Percentiles rank a stretch among this genome's conserved stretches.
Conservation (phyloP, 2,797 vertebrate species). For the Acomys russatus region DNA sequence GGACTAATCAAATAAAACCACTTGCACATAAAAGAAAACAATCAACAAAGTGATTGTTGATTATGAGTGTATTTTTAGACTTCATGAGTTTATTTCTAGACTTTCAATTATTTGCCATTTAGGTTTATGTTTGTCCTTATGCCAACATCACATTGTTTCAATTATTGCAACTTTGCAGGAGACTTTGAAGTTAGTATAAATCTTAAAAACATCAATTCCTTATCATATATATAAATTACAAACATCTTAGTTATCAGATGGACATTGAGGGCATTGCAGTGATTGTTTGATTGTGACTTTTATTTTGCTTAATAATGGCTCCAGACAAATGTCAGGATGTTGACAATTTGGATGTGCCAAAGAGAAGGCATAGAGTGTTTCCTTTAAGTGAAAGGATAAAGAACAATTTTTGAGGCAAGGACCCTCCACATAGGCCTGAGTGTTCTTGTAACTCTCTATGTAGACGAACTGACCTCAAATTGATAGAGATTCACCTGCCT, state of each 20-base stretch:
- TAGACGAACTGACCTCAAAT: background rate
- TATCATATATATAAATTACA: background rate
- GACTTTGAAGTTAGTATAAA: background rate
- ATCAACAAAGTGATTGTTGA: background rate
- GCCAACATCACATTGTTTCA: background rate
- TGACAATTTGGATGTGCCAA: background rate
- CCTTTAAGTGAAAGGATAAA: background rate
- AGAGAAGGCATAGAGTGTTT: background rate
- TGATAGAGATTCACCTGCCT: background rate
- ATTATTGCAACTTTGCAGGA: background rate
- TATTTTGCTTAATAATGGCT: conserved; percentile 8
- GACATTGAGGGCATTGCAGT: background rate
- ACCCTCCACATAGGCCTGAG: background rate
- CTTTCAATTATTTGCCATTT: background rate
- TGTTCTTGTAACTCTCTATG: background rate
- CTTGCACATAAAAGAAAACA: background rate
- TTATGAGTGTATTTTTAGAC: background rate
- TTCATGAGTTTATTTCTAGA: background rate
- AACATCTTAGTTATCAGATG: background rate
- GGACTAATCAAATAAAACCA: background rate
- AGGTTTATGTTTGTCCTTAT: background rate
- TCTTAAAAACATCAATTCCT: background rate
- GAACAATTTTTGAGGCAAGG: background rate
- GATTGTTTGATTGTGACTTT: background rate
- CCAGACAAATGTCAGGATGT: background rate